Evolutionary conservation across 2,888 invertebrate genomes (phyloP), one percentile per base, ranked within the genome.

Genomic region (Noctua janthe): DNA sequence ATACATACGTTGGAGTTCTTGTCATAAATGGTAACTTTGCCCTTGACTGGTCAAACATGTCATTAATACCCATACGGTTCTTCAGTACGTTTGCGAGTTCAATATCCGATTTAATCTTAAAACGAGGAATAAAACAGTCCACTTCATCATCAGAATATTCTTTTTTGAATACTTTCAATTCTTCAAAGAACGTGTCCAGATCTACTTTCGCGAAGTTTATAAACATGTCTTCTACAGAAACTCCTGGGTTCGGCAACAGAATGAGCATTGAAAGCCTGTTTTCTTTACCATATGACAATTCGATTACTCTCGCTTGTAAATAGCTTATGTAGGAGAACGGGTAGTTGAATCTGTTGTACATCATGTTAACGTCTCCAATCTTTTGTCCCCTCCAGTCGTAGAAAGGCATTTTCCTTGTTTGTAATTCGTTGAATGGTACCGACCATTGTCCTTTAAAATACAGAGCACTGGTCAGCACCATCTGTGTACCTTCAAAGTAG

Each of bases 391-490:
- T 92, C 74, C 97, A 97, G 89, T 97, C 96, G 83, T 95, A 97
- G 90, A 98, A 98, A 0, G 97, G 94, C 86, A 97, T 96, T 75
- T 90, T 91, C 0, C 89, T 90, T 1, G 98, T 98, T 0, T 94
- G 94, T 0, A 97, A 94, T 8, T 89, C 87, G 86, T 98, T 98
- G 88, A 98, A 98, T 0, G 98, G 98, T 11, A 95, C 91, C 74
- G 97, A 96, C 98, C 98, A 98, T 80, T 97, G 97, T 0, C 98
- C 98, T 94, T 98, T 98, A 92, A 98, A 98, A 92, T 97, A 98
- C 35, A 98, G 92, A 2, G 98, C 97, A 86, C 98, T 98, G 0
- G 98, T 96, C 83, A 98, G 92, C 23, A 98, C 95, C 94, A 98
- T 96, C 79, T 97, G 95, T 0, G 98, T 96, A 76, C 97, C 93